These are phyloP conservation scores for Phaethornis superciliosus DNA, from an alignment of 2,113 vertebrate genomes.

Conservation along the genomic window DNA sequence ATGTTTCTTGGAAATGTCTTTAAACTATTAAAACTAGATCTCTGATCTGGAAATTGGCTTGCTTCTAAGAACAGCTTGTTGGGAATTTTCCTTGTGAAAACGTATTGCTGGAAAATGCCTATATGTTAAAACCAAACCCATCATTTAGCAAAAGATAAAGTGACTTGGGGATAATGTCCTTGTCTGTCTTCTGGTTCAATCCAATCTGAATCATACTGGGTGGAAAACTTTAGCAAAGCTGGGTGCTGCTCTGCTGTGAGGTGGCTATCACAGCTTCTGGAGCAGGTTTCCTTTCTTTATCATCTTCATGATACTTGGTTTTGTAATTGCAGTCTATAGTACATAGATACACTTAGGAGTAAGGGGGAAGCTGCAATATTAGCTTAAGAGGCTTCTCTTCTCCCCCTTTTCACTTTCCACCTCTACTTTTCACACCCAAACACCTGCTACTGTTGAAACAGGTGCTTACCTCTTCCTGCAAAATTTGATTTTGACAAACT, in stretches of 20 bases:
- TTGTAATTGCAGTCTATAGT: neutral
- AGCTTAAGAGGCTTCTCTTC: neutral
- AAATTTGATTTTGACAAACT: neutral
- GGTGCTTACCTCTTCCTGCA: neutral
- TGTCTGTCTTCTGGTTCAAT: neutral
- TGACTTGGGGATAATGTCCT: neutral
- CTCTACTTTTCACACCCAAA: neutral
- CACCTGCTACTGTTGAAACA: neutral
- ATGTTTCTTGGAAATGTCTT: constrained; percentile 9
- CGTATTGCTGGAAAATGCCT: neutral
- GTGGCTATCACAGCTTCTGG: neutral
- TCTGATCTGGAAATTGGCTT: neutral
- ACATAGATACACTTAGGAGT: neutral
- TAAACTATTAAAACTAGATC: neutral
- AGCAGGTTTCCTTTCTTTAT: accelerated
- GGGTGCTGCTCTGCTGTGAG: neutral
- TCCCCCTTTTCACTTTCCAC: neutral
- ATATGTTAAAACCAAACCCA: neutral
- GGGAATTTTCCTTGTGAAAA: neutral
- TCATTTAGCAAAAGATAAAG: neutral
- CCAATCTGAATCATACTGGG: neutral
- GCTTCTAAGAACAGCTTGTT: neutral
- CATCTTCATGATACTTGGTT: accelerated
- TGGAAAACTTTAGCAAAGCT: neutral
- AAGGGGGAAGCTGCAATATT: neutral